These are phyloP conservation scores for Diarsia mendica DNA, from an alignment of 2,888 invertebrate genomes.

Conservation along the genomic window DNA sequence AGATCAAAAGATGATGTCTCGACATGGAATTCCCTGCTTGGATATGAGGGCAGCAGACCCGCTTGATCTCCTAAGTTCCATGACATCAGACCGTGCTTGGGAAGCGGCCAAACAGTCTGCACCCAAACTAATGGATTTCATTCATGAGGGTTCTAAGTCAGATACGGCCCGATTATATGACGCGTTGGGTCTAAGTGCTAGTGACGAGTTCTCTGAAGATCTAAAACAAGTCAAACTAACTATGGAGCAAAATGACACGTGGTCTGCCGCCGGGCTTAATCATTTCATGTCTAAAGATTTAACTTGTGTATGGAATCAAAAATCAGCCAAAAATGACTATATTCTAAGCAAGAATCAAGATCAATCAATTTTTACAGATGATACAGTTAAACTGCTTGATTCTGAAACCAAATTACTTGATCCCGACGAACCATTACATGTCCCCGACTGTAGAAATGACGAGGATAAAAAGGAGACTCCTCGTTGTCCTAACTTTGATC, in stretches of 20 bases:
- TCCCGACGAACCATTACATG: conserved; percentile 74
- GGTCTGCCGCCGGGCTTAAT: conserved; percentile 75
- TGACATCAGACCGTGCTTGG: conserved; percentile 88
- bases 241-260: conserved; percentile 75
- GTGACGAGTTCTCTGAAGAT: conserved; percentile 79
- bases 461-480: conserved; percentile 78
- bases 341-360: conserved; percentile 69
- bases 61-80: conserved; percentile 80
- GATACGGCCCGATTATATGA: conserved; percentile 87
- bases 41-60: conserved; percentile 80
- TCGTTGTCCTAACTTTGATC: conserved; percentile 83
- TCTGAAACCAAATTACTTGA: conserved; percentile 74
- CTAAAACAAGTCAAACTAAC: conserved; percentile 79
- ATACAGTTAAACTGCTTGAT: conserved; percentile 71
- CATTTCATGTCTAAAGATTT: conserved; percentile 79
- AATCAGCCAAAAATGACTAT: conserved; percentile 74
- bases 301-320: conserved; percentile 79
- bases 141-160: conserved; percentile 87
- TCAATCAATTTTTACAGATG: conserved; percentile 72
- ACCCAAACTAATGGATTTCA: conserved; percentile 87
- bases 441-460: conserved; percentile 72
- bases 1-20: conserved; percentile 78
- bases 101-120: conserved; percentile 89
- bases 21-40: conserved; percentile 76
- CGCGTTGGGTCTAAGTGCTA: conserved; percentile 82